Conservation (phyloP, 2,113 vertebrate species). For the Tragulus kanchil region DNA sequence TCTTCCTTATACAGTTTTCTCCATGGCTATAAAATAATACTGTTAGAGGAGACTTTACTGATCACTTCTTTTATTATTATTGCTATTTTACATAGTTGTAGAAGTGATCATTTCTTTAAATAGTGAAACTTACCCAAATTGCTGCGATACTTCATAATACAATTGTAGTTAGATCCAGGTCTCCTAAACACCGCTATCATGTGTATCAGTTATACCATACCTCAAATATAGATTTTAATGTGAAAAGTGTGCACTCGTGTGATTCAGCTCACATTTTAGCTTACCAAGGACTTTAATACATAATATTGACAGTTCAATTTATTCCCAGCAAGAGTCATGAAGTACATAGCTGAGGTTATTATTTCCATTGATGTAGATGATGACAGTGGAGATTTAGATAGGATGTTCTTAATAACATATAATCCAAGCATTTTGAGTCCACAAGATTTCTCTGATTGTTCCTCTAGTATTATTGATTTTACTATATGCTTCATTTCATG, state of each 20-base stretch:
- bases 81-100: not conserved
- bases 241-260: not conserved
- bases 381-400: not conserved
- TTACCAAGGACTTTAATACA: not conserved
- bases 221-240: not conserved
- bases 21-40: not conserved
- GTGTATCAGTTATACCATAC: not conserved
- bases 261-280: not conserved
- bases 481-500: not conserved
- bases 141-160: not conserved
- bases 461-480: not conserved
- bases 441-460: not conserved
- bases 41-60: not conserved
- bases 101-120: not conserved
- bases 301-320: not conserved
- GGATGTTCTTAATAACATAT: not conserved
- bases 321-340: not conserved
- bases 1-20: not conserved
- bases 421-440: not conserved
- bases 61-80: not conserved
- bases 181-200: not conserved
- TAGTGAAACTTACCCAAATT: not conserved
- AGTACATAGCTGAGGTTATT: not conserved
- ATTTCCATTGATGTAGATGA: not conserved
- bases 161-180: not conserved